Evolutionary conservation across 2,797 vertebrate species (phyloP), one percentile per base, ranked within the genome.

Genomic region (Pipistrellus pygmaeus): DNA sequence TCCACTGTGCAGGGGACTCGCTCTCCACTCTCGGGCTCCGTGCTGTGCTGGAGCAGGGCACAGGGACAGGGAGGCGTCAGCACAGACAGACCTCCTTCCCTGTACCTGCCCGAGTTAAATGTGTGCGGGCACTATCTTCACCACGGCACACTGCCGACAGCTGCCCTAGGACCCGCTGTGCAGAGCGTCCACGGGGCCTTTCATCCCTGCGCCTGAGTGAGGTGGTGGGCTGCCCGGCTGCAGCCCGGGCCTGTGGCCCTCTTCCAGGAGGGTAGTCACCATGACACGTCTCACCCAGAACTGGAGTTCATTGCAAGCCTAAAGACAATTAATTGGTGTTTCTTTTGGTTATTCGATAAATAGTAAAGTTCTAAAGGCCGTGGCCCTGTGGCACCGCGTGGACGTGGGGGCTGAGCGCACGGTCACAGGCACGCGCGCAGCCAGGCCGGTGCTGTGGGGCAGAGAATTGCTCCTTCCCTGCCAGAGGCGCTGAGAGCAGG

Each of bases 301-400:
- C 91, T 72, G 92, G 95, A 97, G 89, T 86, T 94, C 92, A 95
- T 12, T 85, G 91, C 90, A 91, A 94, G 91, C 96, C 46, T 46
- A 92, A 96, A 97, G 94, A 80, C 96, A 97, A 98, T 96, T 95
- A 97, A 96, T 73, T 88, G 91, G 96, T 94, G 91, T 90, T 96
- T 96, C 96, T 94, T 96, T 94, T 93, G 95, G 92, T 92, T 97
- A 96, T 94, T 97, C 90, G 96, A 93, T 96, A 97, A 97, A 96
- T 93, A 95, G 91, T 91, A 72, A 98, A 97, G 92, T 96, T 97
- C 92, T 95, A 73, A 97, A 97, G 95, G n/a, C 41, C 13, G 32
- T 2, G 93, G 1, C 4, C 86, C 32, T 2, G 35, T 91, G 97
- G 60, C 60, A 62, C 60, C 27, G 25, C 5, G 25, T 2, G 10